These are phyloP conservation scores for Ceratina japonica DNA, from an alignment of 1,140 invertebrate genomes.

Conservation along the genomic window DNA sequence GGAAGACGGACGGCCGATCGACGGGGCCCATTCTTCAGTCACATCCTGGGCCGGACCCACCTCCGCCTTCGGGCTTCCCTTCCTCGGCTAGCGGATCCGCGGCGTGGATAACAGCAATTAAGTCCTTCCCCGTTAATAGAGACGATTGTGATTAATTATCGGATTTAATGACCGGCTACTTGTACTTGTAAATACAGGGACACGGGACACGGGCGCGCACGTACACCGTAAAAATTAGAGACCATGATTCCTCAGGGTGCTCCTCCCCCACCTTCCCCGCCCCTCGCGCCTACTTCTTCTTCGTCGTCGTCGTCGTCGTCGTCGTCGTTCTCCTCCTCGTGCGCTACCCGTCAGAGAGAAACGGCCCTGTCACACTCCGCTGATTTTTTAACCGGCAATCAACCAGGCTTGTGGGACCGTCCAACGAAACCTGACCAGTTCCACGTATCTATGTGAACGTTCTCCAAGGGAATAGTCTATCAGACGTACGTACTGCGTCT, in stretches of 20 bases:
- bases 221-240: constrained; percentile 78
- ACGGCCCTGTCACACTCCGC: constrained; percentile 76
- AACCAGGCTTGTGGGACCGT: constrained; percentile 73
- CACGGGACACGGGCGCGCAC: constrained; percentile 64
- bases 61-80: constrained; percentile 30
- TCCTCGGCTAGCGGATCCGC: constrained; percentile 60
- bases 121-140: constrained; percentile 76
- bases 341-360: constrained; percentile 67
- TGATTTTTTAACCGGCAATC: constrained; percentile 78
- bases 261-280: constrained; percentile 24
- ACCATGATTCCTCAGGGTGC: constrained; percentile 71
- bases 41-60: constrained; percentile 59
- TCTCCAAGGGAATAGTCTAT: no score
- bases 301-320: constrained; percentile 18
- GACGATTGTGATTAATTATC: constrained; percentile 79
- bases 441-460: neutral
- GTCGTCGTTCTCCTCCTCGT: no score
- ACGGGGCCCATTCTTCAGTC: constrained; percentile 58
- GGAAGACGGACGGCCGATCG: constrained; percentile 59
- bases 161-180: constrained; percentile 77
- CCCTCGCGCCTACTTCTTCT: constrained; percentile 10
- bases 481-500: no score
- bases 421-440: constrained; percentile 53
- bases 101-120: constrained; percentile 78
- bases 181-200: constrained; percentile 75